Conservation (phyloP, 2,888 invertebrate genomes). For the Agrotis ipsilon region DNA sequence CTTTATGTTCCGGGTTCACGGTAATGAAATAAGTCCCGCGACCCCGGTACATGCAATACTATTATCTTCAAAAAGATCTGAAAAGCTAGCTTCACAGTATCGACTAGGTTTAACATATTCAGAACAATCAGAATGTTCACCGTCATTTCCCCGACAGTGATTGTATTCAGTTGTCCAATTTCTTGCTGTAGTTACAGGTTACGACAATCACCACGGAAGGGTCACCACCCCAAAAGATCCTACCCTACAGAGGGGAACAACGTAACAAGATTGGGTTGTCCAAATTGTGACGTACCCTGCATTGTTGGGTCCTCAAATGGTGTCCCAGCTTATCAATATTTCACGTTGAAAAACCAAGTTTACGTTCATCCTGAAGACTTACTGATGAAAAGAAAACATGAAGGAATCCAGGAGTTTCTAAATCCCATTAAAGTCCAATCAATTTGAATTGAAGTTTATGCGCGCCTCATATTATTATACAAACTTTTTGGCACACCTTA, state of each 20-base stretch:
- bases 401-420: constrained; percentile 23
- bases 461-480: constrained; percentile 26
- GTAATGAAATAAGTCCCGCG: too few relatives aligned
- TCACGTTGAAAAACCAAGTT: neutral
- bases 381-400: constrained; percentile 13
- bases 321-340: constrained; percentile 21
- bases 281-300: constrained; percentile 25
- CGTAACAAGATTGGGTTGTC: constrained; percentile 49
- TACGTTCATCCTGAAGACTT: neutral
- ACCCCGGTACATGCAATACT: too few relatives aligned
- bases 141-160: neutral
- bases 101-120: constrained; percentile 3
- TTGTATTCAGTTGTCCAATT: constrained; percentile 25
- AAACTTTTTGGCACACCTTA: constrained; percentile 10
- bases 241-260: constrained; percentile 27
- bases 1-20: too few relatives aligned
- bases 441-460: constrained; percentile 45
- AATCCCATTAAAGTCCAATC: constrained; percentile 54
- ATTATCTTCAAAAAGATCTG: neutral
- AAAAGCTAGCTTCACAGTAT: neutral
- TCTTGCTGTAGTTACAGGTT: constrained; percentile 38
- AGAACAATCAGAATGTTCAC: neutral
- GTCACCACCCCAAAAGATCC: constrained; percentile 15
- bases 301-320: constrained; percentile 29
- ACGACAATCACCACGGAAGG: constrained; percentile 12